A percentile compares a stretch with the other conserved stretches of the same genome.
phyloP scores from a whole-genome alignment of 2,888 invertebrate genomes.

The Cosmopolites sordidus region DNA sequence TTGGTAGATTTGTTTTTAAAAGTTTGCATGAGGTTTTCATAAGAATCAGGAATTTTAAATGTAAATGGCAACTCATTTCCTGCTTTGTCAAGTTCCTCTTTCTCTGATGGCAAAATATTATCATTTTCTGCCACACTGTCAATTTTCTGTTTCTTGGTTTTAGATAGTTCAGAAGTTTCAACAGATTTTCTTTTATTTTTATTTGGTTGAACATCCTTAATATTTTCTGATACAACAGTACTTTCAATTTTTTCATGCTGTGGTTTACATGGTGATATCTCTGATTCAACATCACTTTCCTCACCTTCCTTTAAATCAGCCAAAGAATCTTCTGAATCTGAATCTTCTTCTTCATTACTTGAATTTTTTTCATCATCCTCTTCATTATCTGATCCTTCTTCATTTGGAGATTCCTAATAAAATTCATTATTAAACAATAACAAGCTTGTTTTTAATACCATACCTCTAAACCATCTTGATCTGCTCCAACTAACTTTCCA shows the following conservation, averaged over 20 bases:
- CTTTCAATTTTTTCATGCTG: too few species aligned
- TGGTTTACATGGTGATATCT: too few species aligned
- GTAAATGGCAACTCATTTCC: slow-evolving; percentile 55
- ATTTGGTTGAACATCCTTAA: too few species aligned
- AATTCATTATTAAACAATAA: too few species aligned
- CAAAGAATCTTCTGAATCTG: slow-evolving; percentile 43
- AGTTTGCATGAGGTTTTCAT: slow-evolving; percentile 60
- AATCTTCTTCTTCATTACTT: slow-evolving; percentile 30
- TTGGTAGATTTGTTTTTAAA: slow-evolving; percentile 58
- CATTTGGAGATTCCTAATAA: too few species aligned
- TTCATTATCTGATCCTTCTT: too few species aligned
- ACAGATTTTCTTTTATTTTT: slow-evolving; percentile 6
- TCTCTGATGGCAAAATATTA: slow-evolving; percentile 25
- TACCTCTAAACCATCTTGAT: slow-evolving; percentile 3
- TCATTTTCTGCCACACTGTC: slow-evolving; percentile 33
- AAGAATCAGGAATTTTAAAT: slow-evolving; percentile 57
- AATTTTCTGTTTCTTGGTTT: slow-evolving; percentile 24
- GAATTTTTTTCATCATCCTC: slow-evolving; percentile 28
- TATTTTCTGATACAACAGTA: too few species aligned
- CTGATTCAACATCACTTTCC: slow-evolving; percentile 43
- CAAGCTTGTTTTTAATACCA: neutral
- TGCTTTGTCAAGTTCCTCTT: slow-evolving; percentile 15
- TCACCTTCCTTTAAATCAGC: slow-evolving; percentile 52
- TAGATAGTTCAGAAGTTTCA: too few species aligned
- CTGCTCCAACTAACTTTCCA: slow-evolving; percentile 34